Evolutionary conservation across 2,888 invertebrate genomes (phyloP).

Genomic region (Anticlea derivata): DNA sequence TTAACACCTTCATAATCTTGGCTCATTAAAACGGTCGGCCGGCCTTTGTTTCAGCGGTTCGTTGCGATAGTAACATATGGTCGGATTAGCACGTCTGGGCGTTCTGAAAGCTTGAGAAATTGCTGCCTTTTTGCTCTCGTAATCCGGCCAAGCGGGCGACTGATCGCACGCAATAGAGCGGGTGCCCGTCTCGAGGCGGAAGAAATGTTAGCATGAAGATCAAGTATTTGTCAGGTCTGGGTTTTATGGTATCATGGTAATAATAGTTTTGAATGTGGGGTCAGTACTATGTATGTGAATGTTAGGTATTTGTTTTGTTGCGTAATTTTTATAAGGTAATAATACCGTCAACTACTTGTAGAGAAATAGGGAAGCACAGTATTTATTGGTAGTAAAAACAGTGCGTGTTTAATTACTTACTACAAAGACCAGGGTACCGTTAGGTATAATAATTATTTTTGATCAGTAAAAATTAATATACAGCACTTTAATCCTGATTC

Average conservation of each 20-base stretch:
- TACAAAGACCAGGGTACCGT: no score
- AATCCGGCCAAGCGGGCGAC: no score
- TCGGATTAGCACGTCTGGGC: slow-evolving; percentile 72
- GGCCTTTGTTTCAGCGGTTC: slow-evolving; percentile 81
- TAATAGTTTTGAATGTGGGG: no score
- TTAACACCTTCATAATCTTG: slow-evolving; percentile 83
- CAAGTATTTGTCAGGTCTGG: no score
- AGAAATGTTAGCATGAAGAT: no score
- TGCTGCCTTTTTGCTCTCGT: slow-evolving; percentile 13
- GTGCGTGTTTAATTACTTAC: background rate
- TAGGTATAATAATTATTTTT: no score
- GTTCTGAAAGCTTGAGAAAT: slow-evolving; percentile 15
- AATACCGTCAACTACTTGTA: background rate
- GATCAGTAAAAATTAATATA: no score
- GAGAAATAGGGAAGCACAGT: background rate
- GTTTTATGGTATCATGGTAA: no score
- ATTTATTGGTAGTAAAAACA: background rate
- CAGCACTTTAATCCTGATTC: no score
- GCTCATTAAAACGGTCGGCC: slow-evolving; percentile 78
- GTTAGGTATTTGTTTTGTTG: background rate
- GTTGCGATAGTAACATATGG: slow-evolving; percentile 79
- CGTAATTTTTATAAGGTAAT: background rate
- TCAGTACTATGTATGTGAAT: no score
- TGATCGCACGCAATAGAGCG: no score
- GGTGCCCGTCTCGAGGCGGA: no score